A percentile compares a stretch with the other conserved stretches of the same genome.
Evolutionary conservation across 2,888 invertebrate species (phyloP).

Genomic region (Pachydiplax longipennis): DNA sequence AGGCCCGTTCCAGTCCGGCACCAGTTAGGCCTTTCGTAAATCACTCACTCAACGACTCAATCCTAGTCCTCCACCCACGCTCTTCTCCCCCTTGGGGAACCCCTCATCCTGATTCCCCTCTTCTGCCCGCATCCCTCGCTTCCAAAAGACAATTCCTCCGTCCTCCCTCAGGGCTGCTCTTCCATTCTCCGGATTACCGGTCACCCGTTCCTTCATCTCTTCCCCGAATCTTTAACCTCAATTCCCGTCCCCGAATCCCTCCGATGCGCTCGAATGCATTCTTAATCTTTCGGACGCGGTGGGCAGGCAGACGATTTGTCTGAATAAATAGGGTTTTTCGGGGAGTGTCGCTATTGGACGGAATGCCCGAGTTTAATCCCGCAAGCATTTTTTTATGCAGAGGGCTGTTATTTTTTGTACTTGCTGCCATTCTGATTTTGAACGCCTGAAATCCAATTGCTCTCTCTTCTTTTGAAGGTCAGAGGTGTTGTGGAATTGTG

Average conservation of each 20-base stretch:
- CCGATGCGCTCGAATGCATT: background rate
- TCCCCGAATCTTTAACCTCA: background rate
- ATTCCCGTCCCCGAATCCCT: background rate
- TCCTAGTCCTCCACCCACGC: background rate
- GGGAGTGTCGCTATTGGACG: background rate
- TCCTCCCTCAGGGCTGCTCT: background rate
- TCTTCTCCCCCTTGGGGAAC: background rate
- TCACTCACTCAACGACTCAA: constrained; percentile 44
- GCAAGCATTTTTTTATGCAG: background rate
- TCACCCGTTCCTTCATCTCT: background rate
- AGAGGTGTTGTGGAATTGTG: background rate
- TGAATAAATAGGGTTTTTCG: background rate
- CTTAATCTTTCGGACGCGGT: background rate
- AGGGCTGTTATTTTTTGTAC: background rate
- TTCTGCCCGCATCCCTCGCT: background rate
- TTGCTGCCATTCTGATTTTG: background rate
- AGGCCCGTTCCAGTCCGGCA: constrained; percentile 32
- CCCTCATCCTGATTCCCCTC: background rate
- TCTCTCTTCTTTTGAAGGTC: background rate
- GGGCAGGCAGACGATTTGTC: background rate
- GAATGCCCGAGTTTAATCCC: background rate
- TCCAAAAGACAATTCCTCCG: background rate
- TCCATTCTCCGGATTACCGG: background rate
- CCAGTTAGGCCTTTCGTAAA: constrained; percentile 35
- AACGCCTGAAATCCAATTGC: background rate